Evolutionary conservation across 2,797 vertebrate genomes (phyloP).

Genomic region (Hirundo rustica): DNA sequence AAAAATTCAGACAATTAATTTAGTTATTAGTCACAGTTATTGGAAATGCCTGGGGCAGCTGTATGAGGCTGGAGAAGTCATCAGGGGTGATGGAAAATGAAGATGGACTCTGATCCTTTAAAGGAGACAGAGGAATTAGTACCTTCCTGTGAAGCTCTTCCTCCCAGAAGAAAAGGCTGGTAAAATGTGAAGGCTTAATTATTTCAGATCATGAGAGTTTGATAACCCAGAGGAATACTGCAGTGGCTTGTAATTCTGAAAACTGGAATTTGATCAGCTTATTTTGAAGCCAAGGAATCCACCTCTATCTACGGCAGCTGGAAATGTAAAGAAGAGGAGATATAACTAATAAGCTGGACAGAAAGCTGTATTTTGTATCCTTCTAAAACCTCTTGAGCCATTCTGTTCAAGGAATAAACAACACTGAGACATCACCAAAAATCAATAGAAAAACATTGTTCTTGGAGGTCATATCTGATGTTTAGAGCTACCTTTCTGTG

Average conservation of each 20-base stretch:
- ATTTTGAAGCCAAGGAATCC: not conserved
- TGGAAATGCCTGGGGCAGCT: not conserved
- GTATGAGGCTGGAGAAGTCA: not conserved
- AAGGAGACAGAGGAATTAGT: not conserved
- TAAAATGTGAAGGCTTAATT: not conserved
- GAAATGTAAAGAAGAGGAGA: not conserved
- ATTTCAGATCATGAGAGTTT: not conserved
- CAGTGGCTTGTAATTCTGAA: not conserved
- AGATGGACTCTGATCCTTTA: not conserved
- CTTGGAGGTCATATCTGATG: not conserved
- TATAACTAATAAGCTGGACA: not conserved
- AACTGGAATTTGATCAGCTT: not conserved
- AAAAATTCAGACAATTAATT: not conserved
- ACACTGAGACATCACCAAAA: not conserved
- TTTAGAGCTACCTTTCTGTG: not conserved
- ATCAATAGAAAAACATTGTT: not conserved
- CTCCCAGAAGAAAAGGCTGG: not conserved
- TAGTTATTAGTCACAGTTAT: not conserved
- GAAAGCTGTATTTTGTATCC: not conserved
- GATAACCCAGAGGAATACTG: not conserved
- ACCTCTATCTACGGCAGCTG: not conserved
- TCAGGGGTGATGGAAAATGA: not conserved
- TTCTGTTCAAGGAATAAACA: not conserved
- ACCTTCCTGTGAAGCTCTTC: not conserved
- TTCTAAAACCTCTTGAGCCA: not conserved